phyloP scores from a whole-genome alignment of 2,888 invertebrate species.

The Leptinotarsa tumamoca region DNA sequence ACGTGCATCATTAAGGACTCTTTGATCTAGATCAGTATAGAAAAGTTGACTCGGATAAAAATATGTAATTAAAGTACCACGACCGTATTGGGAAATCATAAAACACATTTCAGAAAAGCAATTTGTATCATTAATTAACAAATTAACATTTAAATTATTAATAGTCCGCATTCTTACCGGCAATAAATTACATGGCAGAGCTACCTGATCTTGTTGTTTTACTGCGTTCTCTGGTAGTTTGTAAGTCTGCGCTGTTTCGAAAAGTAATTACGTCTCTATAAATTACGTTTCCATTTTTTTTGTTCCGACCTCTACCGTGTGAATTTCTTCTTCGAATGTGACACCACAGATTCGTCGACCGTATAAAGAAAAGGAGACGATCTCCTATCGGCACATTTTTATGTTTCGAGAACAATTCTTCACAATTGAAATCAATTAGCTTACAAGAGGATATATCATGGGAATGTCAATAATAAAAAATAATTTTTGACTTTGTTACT shows the following conservation, averaged over 20 bases:
- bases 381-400: neutral
- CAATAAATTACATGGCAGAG: slow-evolving; percentile 60
- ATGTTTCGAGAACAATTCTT: neutral
- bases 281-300: slow-evolving; percentile 48
- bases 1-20: slow-evolving; percentile 50
- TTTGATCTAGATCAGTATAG: slow-evolving; percentile 56
- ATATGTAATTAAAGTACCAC: slow-evolving; percentile 54
- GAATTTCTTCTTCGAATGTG: slow-evolving; percentile 42
- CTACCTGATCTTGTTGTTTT: slow-evolving; percentile 55
- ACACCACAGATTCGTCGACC: slow-evolving; percentile 29
- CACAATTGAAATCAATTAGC: neutral
- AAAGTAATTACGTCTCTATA: slow-evolving; percentile 55
- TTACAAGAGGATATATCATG: too few species aligned
- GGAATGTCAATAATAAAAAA: too few species aligned
- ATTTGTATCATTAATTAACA: slow-evolving; percentile 69
- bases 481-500: too few species aligned
- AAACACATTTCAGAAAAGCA: slow-evolving; percentile 66
- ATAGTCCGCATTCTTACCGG: slow-evolving; percentile 63
- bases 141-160: slow-evolving; percentile 69
- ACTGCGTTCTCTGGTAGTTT: slow-evolving; percentile 41
- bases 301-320: slow-evolving; percentile 37
- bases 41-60: slow-evolving; percentile 48
- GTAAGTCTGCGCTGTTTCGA: slow-evolving; percentile 45
- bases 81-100: slow-evolving; percentile 61
- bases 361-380: neutral